Evolutionary conservation across 2,797 vertebrate species (phyloP), one percentile per base, ranked within the genome.

Genomic region (Spheniscus humboldti): DNA sequence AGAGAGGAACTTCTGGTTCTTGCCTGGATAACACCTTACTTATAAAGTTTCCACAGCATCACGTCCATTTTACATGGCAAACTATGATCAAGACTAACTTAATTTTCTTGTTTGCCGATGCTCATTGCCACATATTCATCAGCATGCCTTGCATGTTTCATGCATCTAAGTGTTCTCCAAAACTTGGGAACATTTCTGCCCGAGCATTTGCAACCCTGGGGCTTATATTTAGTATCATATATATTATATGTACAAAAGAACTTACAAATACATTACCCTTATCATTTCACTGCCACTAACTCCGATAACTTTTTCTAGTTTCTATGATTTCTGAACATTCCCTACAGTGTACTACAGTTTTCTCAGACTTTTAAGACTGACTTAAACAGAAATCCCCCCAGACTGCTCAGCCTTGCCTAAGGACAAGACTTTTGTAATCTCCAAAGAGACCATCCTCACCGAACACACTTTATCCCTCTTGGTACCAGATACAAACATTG

Each of bases 401-500:
- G 13, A 92, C 7, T 30, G 12, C 41, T 86, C n/a, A 88, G 39
- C n/a, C 13, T 72, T 90, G 66, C 48, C 79, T 50, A 47, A 77
- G 35, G 48, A 79, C 43, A 85, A 67, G 57, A 45, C 16, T 25
- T 89, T 27, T 48, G 23, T 53, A 11, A 33, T 67, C 55, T 89
- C 63, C 78, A 78, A 78, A 89, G 10, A 79, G 39, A 16, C 17
- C 10, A 5, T 69, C 50, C 75, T 82, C 52, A 28, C 47, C 7
- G 7, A 88, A 55, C 12, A 20, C 11, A 5, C 20, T 79, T 92
- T 79, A 69, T 28, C 27, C 25, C 59, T 76, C 71, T 81, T 73
- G 52, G 52, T 90, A 69, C n/a, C 31, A 93, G 67, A 88, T 16
- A 73, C 31, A 95, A 96, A 94, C 55, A 92, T 77, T 39, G 91